Percentiles rank a stretch among this genome's conserved stretches.
These are phyloP conservation scores for Sebastes oblongus DNA, from an alignment of 2,797 vertebrate genomes.

Conservation along the genomic window DNA sequence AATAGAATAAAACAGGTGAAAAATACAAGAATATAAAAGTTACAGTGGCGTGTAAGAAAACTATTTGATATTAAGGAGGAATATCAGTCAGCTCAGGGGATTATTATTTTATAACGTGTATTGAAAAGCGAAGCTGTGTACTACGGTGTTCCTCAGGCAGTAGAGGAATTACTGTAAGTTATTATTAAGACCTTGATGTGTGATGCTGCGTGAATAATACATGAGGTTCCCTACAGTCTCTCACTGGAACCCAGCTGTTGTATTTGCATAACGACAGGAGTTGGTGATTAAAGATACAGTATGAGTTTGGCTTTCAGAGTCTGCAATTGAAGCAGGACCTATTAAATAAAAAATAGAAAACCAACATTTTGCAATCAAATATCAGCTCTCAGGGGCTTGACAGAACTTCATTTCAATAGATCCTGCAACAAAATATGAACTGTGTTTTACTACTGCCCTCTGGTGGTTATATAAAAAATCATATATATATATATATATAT, in stretches of 20 bases:
- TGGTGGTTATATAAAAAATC: constrained; percentile 37
- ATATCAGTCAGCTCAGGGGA: neutral
- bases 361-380: neutral
- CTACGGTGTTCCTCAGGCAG: constrained; percentile 14
- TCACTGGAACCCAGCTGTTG: neutral
- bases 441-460: constrained; percentile 48
- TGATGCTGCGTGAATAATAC: constrained; percentile 38
- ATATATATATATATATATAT: no score
- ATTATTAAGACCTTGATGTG: constrained; percentile 33
- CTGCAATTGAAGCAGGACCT: neutral
- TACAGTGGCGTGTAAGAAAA: no score
- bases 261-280: constrained; percentile 15
- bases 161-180: constrained; percentile 33
- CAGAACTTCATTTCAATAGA: neutral
- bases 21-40: no score
- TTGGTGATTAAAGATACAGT: neutral
- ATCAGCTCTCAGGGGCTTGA: neutral
- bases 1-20: no score
- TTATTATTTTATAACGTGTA: neutral
- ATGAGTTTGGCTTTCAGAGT: neutral
- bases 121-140: constrained; percentile 16
- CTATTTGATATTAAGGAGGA: neutral
- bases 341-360: neutral
- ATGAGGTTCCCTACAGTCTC: constrained; percentile 14
- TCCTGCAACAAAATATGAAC: neutral